Evolutionary conservation across 2,797 vertebrate genomes (phyloP).

Genomic region (Acestrorhynchus altus): DNA sequence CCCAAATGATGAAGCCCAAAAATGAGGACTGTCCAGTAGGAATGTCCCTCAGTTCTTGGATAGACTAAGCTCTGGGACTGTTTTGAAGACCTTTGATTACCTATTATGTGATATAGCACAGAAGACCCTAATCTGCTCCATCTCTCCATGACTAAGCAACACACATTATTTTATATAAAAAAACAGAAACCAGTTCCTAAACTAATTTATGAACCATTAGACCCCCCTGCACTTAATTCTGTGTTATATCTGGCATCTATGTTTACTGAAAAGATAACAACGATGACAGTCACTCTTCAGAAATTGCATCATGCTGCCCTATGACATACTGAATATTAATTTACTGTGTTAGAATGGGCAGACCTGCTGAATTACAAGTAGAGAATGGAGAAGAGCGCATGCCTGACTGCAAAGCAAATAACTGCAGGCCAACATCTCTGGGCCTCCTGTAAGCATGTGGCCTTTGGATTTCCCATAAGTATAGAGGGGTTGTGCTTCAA

Average conservation of each 20-base stretch:
- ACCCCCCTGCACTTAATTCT: not conserved
- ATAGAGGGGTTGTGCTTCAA: conserved; percentile 75
- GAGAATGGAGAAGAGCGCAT: conserved; percentile 35
- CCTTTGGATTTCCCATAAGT: conserved; percentile 77
- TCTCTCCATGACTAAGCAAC: not conserved
- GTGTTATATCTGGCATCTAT: not conserved
- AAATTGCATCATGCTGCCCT: not conserved
- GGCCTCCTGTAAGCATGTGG: conserved; percentile 55
- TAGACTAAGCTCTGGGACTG: too few species aligned
- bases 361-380: conserved; percentile 36
- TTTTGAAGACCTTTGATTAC: not conserved
- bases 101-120: not conserved
- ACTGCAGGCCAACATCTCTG: conserved; percentile 54
- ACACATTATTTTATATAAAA: too few species aligned
- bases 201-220: not conserved
- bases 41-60: too few species aligned
- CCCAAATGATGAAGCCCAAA: too few species aligned
- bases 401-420: conserved; percentile 59
- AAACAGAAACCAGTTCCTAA: not conserved
- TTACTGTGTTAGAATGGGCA: not conserved
- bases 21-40: too few species aligned
- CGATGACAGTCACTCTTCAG: not conserved
- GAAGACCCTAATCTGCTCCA: not conserved
- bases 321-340: not conserved
- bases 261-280: too few species aligned